These are phyloP conservation scores for Vulpes ferrilata DNA, from an alignment of 2,113 vertebrate genomes.

Conservation along the genomic window DNA sequence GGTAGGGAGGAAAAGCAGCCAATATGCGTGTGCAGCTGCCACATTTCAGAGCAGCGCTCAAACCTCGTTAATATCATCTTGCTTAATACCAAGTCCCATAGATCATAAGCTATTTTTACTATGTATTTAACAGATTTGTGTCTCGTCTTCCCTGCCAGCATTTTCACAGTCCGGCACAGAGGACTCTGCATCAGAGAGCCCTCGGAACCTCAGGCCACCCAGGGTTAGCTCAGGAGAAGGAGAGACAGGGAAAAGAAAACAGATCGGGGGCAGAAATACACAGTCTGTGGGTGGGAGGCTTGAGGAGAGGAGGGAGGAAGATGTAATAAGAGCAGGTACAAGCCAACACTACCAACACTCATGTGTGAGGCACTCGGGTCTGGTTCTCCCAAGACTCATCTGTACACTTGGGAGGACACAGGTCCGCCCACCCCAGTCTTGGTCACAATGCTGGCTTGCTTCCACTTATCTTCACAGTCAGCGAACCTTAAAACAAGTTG, in stretches of 20 bases:
- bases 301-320: background rate
- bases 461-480: background rate
- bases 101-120: conserved; percentile 81
- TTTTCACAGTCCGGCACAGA: conserved; percentile 22
- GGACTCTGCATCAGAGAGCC: background rate
- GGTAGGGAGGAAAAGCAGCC: conserved; percentile 72
- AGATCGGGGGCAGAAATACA: background rate
- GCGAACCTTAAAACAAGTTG: background rate
- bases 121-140: conserved; percentile 60
- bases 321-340: background rate
- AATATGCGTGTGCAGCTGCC: conserved; percentile 75
- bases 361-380: background rate
- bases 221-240: background rate
- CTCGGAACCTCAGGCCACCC: background rate
- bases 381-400: background rate
- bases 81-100: conserved; percentile 72
- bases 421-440: background rate
- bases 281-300: background rate
- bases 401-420: background rate
- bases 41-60: conserved; percentile 73
- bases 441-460: background rate
- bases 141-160: conserved; percentile 37
- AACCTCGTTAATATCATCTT: conserved; percentile 76
- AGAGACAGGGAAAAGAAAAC: background rate
- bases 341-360: background rate